Evolutionary conservation across 2,888 invertebrate genomes (phyloP).

Genomic region (Podotricha telesiphe): DNA sequence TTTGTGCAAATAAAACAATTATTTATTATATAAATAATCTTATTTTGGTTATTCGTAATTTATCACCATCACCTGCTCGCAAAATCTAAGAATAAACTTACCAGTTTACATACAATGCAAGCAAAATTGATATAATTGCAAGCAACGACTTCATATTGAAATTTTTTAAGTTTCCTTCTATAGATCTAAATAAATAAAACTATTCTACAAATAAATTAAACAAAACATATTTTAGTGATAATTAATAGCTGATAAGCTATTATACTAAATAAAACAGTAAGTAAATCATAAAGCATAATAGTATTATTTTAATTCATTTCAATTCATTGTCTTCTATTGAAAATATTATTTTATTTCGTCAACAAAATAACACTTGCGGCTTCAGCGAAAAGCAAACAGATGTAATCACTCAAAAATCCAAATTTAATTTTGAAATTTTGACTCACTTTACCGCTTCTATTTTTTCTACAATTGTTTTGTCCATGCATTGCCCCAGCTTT

Average conservation of each 20-base stretch:
- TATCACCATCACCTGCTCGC: slow-evolving; percentile 21
- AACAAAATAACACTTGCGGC: neutral
- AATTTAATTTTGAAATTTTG: slow-evolving; percentile 43
- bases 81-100: slow-evolving; percentile 29
- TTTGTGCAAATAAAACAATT: neutral
- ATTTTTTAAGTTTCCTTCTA: neutral
- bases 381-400: slow-evolving; percentile 10
- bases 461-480: slow-evolving; percentile 80
- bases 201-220: slow-evolving; percentile 15
- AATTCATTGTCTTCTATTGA: slow-evolving; percentile 3
- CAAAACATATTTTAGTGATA: neutral
- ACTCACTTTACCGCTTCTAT: slow-evolving; percentile 69
- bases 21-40: neutral
- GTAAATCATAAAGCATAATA: neutral
- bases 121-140: slow-evolving; percentile 29
- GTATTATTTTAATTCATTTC: neutral
- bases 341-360: neutral
- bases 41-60: neutral
- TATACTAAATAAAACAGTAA: slow-evolving; percentile 8
- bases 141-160: slow-evolving; percentile 32
- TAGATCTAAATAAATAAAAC: neutral
- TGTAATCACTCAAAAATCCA: slow-evolving; percentile 26
- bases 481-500: slow-evolving; percentile 86
- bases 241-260: neutral
- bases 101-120: slow-evolving; percentile 35